Percentiles rank a stretch among this genome's conserved stretches.
These are phyloP conservation scores for Epicampocera succincta DNA, from an alignment of 2,888 invertebrate genomes.

Conservation along the genomic window DNA sequence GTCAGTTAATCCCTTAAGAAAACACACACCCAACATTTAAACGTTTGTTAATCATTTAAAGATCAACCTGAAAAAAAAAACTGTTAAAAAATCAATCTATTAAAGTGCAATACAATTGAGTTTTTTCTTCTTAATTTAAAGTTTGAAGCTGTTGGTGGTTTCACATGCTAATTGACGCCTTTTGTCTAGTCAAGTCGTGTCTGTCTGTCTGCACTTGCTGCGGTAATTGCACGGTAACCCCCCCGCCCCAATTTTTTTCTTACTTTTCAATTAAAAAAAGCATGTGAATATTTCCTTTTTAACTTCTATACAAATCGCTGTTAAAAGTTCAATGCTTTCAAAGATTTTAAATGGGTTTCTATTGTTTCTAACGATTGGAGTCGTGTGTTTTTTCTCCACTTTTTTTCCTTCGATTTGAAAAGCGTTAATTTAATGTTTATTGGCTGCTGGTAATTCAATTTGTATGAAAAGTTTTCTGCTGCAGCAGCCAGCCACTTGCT, in stretches of 20 bases:
- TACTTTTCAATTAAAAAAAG: not conserved
- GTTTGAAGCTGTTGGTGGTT: constrained; percentile 28
- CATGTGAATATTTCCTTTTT: constrained; percentile 24
- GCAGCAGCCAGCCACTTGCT: not conserved
- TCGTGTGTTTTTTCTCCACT: not conserved
- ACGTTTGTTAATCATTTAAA: constrained; percentile 40
- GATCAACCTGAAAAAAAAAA: constrained; percentile 20
- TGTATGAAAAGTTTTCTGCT: constrained; percentile 17
- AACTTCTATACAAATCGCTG: constrained; percentile 19
- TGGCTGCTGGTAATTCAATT: constrained; percentile 53
- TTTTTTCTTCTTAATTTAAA: not conserved
- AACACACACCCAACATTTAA: constrained; percentile 52
- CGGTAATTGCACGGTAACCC: constrained; percentile 47
- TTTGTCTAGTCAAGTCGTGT: constrained; percentile 39
- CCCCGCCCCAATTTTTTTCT: constrained; percentile 10
- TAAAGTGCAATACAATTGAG: constrained; percentile 4
- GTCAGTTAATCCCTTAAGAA: constrained; percentile 54
- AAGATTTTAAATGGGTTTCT: constrained; percentile 4
- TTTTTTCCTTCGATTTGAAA: constrained; percentile 24
- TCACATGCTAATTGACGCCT: constrained; percentile 63
- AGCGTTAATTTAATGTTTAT: constrained; percentile 61
- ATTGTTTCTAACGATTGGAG: constrained; percentile 11
- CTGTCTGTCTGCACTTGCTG: constrained; percentile 62
- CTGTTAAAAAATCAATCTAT: constrained; percentile 5
- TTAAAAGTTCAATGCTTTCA: constrained; percentile 60